These are phyloP conservation scores for Orchesellides sinensis DNA, from an alignment of 2,888 invertebrate genomes.

Conservation along the genomic window DNA sequence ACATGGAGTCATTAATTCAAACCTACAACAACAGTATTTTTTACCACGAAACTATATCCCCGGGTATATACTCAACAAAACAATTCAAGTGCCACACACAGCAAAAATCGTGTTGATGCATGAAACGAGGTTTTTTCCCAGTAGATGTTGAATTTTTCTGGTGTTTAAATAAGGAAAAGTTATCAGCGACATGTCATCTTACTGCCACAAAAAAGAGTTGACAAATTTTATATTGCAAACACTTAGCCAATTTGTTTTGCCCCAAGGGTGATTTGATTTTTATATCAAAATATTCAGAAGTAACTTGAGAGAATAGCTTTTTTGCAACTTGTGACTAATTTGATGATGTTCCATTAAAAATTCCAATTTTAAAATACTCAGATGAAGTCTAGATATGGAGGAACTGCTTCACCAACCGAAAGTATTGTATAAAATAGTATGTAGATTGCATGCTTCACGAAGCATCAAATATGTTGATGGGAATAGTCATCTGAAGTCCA, in stretches of 20 bases:
- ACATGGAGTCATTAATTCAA: slow-evolving; percentile 20
- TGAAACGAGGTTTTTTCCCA: slow-evolving; percentile 1
- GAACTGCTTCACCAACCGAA: too few relatives aligned
- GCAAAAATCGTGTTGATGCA: not conserved
- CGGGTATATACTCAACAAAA: not conserved
- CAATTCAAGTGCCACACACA: slow-evolving; percentile 24
- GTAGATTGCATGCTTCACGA: slow-evolving; percentile 52
- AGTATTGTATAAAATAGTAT: too few relatives aligned
- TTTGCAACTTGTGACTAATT: slow-evolving; percentile 14
- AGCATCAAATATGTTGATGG: slow-evolving; percentile 55
- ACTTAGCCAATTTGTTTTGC: slow-evolving; percentile 43
- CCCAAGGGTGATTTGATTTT: slow-evolving; percentile 31
- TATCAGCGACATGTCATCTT: slow-evolving; percentile 31
- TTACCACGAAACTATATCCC: not conserved
- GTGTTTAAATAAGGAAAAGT: not conserved
- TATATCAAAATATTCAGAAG: slow-evolving; percentile 12
- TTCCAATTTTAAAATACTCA: slow-evolving; percentile 18
- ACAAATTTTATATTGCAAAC: slow-evolving; percentile 16
- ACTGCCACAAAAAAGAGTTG: not conserved
- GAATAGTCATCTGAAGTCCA: slow-evolving; percentile 24
- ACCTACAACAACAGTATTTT: slow-evolving; percentile 25
- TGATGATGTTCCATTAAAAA: slow-evolving; percentile 36
- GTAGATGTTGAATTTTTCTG: not conserved
- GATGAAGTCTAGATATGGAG: not conserved
- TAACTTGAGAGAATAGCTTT: not conserved